phyloP scores from a whole-genome alignment of 1,140 invertebrate genomes.

The Chrysomallon squamiferum region DNA sequence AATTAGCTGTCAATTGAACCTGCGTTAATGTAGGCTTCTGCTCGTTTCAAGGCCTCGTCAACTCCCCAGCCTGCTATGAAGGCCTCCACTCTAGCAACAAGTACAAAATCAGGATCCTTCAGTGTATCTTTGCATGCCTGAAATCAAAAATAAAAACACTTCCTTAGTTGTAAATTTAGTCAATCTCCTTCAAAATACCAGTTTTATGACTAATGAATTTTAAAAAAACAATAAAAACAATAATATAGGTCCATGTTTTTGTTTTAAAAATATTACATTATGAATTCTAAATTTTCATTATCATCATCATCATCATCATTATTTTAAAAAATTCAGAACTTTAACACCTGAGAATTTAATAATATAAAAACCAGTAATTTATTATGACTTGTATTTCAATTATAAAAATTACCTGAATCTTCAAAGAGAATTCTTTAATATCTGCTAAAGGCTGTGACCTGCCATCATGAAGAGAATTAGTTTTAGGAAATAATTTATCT shows the following conservation, averaged over 20 bases:
- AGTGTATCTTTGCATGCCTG: conserved; percentile 66
- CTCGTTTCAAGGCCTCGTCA: conserved; percentile 63
- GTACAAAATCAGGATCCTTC: conserved; percentile 64
- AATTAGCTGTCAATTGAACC: too few species aligned
- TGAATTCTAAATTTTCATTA: too few species aligned
- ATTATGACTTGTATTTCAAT: too few species aligned
- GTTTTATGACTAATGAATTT: too few species aligned
- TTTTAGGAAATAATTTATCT: conserved; percentile 67
- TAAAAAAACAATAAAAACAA: too few species aligned
- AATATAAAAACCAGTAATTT: too few species aligned
- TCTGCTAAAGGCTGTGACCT: conserved; percentile 63
- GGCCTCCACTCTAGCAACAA: conserved; percentile 65
- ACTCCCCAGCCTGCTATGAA: conserved; percentile 65
- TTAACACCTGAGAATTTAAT: too few species aligned
- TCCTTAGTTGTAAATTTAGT: neutral
- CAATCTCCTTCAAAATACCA: too few species aligned
- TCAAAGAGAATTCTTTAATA: conserved; percentile 65
- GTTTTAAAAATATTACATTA: too few species aligned
- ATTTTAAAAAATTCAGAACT: too few species aligned
- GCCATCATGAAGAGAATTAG: conserved; percentile 64
- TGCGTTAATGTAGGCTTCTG: conserved; percentile 64
- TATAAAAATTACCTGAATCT: conserved; percentile 62
- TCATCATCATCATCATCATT: too few species aligned
- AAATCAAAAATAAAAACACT: neutral
- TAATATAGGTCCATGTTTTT: too few species aligned